A percentile compares a stretch with the other conserved stretches of the same genome.
phyloP scores from a whole-genome alignment of 2,888 invertebrate species.

The Drosophila suboccidentalis region DNA sequence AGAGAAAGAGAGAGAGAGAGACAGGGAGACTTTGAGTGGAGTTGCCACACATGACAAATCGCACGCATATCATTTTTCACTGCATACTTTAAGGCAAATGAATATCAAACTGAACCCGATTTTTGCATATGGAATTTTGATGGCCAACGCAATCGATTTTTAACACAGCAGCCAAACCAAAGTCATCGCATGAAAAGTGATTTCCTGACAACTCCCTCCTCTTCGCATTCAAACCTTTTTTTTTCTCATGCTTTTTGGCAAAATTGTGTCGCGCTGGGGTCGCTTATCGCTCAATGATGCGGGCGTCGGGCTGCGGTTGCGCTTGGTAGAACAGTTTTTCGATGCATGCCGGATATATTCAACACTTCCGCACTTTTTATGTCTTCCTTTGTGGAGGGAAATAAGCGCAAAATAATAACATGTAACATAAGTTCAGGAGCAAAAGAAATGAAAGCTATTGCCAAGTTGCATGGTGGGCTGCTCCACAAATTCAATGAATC shows the following conservation, averaged over 20 bases:
- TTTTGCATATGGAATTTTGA: constrained; percentile 72
- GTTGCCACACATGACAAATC: constrained; percentile 58
- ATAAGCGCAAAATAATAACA: constrained; percentile 69
- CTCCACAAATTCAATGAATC: constrained; percentile 20
- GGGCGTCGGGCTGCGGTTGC: constrained; percentile 9
- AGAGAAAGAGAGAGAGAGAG: neutral
- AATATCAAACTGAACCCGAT: constrained; percentile 34
- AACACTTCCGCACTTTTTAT: constrained; percentile 77
- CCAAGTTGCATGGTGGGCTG: constrained; percentile 11
- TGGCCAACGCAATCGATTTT: constrained; percentile 70
- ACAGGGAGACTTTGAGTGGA: neutral
- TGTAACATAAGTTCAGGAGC: constrained; percentile 19
- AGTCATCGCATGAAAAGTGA: constrained; percentile 54
- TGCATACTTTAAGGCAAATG: constrained; percentile 65
- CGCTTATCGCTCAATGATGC: constrained; percentile 56
- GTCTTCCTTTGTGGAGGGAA: constrained; percentile 63
- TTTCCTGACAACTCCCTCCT: constrained; percentile 55
- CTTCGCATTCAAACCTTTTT: neutral
- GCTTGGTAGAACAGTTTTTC: constrained; percentile 17
- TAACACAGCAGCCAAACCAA: constrained; percentile 10
- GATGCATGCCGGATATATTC: constrained; percentile 69
- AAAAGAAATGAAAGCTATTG: constrained; percentile 19
- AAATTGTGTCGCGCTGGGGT: constrained; percentile 21
- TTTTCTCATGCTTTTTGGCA: constrained; percentile 13
- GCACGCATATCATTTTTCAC: constrained; percentile 47